Percentiles rank a stretch among this genome's conserved stretches.
Conservation (phyloP, 2,888 invertebrate species). For the Glaucopsyche alexis region DNA sequence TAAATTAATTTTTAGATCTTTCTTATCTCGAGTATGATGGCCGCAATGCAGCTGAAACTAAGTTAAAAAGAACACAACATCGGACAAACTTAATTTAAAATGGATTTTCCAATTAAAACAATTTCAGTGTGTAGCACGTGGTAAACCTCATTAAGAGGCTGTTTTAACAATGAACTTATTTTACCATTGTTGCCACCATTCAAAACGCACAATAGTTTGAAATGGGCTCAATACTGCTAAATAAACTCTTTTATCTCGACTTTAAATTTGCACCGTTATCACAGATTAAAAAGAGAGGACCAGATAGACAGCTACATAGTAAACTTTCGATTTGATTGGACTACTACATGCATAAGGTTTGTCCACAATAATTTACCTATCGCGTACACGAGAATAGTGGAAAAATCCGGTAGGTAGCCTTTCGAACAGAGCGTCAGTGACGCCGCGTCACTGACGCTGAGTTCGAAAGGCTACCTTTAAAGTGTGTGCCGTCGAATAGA, state of each 20-base stretch:
- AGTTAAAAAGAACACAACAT: neutral
- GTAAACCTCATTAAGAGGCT: conserved; percentile 8
- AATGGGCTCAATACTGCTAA: conserved; percentile 9
- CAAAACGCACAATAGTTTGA: conserved; percentile 22
- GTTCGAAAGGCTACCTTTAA: too few relatives aligned
- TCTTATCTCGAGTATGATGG: neutral
- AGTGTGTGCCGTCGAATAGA: too few relatives aligned
- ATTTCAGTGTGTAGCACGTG: neutral
- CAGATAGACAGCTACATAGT: too few relatives aligned
- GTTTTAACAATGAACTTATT: conserved; percentile 12
- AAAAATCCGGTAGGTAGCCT: too few relatives aligned
- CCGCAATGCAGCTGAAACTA: neutral
- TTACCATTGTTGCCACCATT: conserved; percentile 14
- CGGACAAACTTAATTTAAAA: conserved; percentile 1
- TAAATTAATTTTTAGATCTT: neutral
- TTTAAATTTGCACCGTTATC: neutral
- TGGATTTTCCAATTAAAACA: conserved; percentile 17
- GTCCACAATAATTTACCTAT: too few relatives aligned
- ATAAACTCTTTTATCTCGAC: neutral
- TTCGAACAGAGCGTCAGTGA: too few relatives aligned
- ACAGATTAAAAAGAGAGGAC: neutral
- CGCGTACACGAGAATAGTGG: too few relatives aligned
- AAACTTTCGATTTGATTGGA: too few relatives aligned
- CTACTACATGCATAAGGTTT: too few relatives aligned
- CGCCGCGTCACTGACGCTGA: too few relatives aligned